phyloP scores from a whole-genome alignment of 2,113 vertebrate species.

The Phoenicopterus ruber region DNA sequence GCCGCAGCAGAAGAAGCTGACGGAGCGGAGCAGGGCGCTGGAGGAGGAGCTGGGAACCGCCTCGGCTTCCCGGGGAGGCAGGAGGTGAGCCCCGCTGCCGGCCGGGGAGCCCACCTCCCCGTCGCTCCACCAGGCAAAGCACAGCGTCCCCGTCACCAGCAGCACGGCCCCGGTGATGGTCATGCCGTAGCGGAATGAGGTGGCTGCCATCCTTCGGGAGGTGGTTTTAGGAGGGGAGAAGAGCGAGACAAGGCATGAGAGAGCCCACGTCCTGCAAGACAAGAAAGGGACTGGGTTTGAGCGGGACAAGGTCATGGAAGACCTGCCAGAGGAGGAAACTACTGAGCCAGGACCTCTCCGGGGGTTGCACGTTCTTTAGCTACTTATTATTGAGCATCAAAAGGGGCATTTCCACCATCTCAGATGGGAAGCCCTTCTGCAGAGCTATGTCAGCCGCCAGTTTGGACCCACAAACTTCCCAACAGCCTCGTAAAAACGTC shows the following conservation, averaged over 20 bases:
- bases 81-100: background rate
- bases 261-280: background rate
- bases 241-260: background rate
- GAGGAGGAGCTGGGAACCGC: conserved; percentile 17
- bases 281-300: background rate
- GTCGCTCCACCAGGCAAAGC: conserved; percentile 75
- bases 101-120: background rate
- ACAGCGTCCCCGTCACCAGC: conserved; percentile 69
- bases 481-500: background rate
- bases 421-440: background rate
- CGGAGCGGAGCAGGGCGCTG: conserved; percentile 56
- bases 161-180: conserved; percentile 55
- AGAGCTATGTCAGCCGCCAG: background rate
- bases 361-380: background rate
- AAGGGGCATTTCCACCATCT: background rate
- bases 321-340: background rate
- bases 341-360: background rate
- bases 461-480: background rate
- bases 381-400: background rate
- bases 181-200: conserved; percentile 56
- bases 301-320: rapidly evolving
- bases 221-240: background rate
- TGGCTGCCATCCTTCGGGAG: background rate
- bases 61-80: background rate
- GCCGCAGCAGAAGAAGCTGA: conserved; percentile 72